A percentile compares a stretch with the other conserved stretches of the same genome.
Evolutionary conservation across 2,888 invertebrate species (phyloP).

Genomic region (Eupithecia pulchellata): DNA sequence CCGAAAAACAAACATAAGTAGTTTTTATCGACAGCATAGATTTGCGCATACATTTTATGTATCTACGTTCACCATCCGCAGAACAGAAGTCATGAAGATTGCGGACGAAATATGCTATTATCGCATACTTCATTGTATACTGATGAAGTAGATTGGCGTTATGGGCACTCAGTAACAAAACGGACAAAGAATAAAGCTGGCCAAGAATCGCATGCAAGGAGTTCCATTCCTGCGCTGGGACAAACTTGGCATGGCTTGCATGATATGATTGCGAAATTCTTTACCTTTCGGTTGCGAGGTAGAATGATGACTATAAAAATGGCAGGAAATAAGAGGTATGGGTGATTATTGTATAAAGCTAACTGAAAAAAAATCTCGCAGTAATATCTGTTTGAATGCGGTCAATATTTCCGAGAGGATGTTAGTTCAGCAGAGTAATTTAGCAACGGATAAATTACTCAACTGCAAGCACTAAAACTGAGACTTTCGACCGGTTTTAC

Average conservation of each 20-base stretch:
- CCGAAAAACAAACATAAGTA: too few relatives aligned
- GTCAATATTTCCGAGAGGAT: slow-evolving; percentile 14
- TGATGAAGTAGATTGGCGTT: neutral
- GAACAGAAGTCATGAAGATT: neutral
- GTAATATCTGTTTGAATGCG: neutral
- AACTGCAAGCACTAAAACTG: slow-evolving; percentile 17
- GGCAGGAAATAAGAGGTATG: neutral
- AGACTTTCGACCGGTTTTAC: slow-evolving; percentile 31
- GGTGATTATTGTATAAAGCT: neutral
- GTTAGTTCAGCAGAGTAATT: slow-evolving; percentile 36
- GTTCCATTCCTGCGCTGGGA: neutral
- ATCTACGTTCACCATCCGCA: too few relatives aligned
- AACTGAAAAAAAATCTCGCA: neutral
- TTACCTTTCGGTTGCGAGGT: neutral
- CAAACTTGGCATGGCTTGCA: neutral
- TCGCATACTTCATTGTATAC: neutral
- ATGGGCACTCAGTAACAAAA: neutral
- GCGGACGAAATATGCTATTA: neutral
- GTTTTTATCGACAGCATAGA: too few relatives aligned
- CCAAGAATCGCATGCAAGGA: neutral
- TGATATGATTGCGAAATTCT: neutral
- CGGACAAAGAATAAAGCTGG: neutral
- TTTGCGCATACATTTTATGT: too few relatives aligned
- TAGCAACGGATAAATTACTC: too few relatives aligned
- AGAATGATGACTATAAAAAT: neutral